phyloP scores from a whole-genome alignment of 2,888 invertebrate species.

The Poecilobothrus nobilitatus region DNA sequence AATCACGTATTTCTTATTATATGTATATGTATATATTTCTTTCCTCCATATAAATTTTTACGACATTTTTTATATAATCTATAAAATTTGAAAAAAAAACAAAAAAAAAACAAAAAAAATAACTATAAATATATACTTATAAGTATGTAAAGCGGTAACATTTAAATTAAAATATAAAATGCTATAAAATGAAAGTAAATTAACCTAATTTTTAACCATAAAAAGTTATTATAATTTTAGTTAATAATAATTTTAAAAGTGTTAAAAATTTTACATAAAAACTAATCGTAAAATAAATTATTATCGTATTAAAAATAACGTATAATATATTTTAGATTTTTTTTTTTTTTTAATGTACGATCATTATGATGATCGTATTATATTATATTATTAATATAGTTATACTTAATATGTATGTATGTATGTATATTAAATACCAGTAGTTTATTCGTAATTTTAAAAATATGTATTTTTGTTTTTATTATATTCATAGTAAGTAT shows the following conservation, averaged over 20 bases:
- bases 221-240: background rate
- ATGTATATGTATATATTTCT: background rate
- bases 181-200: background rate
- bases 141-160: background rate
- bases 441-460: no score
- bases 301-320: background rate
- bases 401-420: no score
- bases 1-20: background rate
- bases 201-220: slow-evolving; percentile 7
- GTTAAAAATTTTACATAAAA: background rate
- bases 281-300: slow-evolving; percentile 2
- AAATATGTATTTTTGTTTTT: no score
- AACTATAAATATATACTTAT: background rate
- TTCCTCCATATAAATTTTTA: background rate
- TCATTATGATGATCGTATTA: no score
- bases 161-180: background rate
- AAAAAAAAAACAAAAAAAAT: background rate
- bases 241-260: background rate
- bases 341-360: no score
- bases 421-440: no score
- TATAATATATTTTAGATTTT: no score
- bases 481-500: no score
- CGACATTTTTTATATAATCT: background rate
- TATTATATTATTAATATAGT: no score
- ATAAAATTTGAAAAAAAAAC: background rate